These are phyloP conservation scores for Poeciliopsis presidionis DNA, from an alignment of 2,797 vertebrate genomes.

Conservation along the genomic window DNA sequence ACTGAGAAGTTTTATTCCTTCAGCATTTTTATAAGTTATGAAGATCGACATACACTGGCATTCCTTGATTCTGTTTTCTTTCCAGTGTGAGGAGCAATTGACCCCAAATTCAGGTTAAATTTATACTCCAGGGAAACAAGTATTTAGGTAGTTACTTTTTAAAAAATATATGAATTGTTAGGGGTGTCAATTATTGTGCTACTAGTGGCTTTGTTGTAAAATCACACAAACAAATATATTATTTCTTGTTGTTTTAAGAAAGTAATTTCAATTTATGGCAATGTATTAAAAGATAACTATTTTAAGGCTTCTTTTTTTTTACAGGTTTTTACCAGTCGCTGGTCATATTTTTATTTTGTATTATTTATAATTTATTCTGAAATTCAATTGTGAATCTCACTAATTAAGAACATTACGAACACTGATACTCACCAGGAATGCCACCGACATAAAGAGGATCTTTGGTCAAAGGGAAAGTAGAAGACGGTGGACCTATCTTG, in stretches of 20 bases:
- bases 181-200: neutral
- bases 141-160: neutral
- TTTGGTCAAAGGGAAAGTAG: slow-evolving; percentile 57
- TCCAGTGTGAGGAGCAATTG: neutral
- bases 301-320: neutral
- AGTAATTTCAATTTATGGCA: neutral
- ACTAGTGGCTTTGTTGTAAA: neutral
- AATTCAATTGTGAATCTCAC: neutral
- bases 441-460: slow-evolving; percentile 87
- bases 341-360: neutral
- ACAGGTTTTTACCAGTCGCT: neutral
- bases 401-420: neutral
- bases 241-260: neutral
- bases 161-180: neutral
- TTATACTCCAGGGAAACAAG: neutral
- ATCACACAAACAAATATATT: neutral
- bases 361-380: neutral
- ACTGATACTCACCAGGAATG: slow-evolving; percentile 84
- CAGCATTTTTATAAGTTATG: neutral
- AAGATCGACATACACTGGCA: neutral
- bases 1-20: neutral
- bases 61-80: neutral
- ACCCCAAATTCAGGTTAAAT: neutral
- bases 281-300: neutral
- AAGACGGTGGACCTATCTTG: slow-evolving; percentile 73